Percentiles rank a stretch among this genome's conserved stretches.
Conservation (phyloP, 2,888 invertebrate species). For the Invenusta paracnida region DNA sequence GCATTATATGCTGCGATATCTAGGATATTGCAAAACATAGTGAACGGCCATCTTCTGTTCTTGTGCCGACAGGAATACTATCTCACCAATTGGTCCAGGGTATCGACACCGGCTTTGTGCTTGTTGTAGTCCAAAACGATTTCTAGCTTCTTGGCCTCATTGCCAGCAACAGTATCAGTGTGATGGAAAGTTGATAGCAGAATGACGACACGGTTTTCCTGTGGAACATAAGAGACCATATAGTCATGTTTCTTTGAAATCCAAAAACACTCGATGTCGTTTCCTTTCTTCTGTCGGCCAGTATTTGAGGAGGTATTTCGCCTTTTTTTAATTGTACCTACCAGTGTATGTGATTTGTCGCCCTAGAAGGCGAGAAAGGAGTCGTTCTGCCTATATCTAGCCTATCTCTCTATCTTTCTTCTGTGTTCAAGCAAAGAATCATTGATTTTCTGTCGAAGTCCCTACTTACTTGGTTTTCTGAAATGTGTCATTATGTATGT, state of each 20-base stretch:
- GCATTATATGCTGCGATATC: neutral
- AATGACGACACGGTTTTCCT: neutral
- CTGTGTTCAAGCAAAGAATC: too few species aligned
- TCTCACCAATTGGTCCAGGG: constrained; percentile 26
- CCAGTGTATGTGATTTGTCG: neutral
- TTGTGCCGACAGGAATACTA: neutral
- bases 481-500: too few species aligned
- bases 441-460: too few species aligned
- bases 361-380: neutral
- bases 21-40: constrained; percentile 6
- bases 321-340: neutral
- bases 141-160: neutral
- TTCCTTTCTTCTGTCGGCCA: neutral
- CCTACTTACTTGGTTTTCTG: too few species aligned
- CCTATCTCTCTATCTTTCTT: too few species aligned
- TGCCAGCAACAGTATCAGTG: neutral
- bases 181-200: constrained; percentile 28
- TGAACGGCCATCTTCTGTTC: neutral
- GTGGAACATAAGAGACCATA: constrained; percentile 12
- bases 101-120: constrained; percentile 28
- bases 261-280: constrained; percentile 3
- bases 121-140: constrained; percentile 27
- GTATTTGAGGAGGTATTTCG: constrained; percentile 15
- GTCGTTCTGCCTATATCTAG: too few species aligned
- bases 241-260: constrained; percentile 9